A percentile compares a stretch with the other conserved stretches of the same genome.
These are phyloP conservation scores for Pollenia labialis DNA, from an alignment of 2,888 invertebrate genomes.

Conservation along the genomic window DNA sequence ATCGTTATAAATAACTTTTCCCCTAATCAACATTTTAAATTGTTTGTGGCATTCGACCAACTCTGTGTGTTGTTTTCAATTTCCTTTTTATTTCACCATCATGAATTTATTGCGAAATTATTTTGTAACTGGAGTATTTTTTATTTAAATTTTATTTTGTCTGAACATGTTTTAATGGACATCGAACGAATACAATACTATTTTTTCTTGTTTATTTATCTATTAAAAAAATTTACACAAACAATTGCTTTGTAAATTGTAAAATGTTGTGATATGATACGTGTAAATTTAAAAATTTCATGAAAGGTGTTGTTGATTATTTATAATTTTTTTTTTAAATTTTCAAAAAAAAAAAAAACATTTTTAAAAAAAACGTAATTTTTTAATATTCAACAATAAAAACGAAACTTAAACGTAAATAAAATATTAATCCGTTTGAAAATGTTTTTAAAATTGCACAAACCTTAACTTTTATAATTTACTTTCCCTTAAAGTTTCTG, in stretches of 20 bases:
- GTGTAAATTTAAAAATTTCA: slow-evolving; percentile 35
- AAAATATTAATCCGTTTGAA: no score
- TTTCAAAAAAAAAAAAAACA: background rate
- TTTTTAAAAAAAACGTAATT: background rate
- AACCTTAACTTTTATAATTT: no score
- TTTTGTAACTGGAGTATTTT: slow-evolving; percentile 17
- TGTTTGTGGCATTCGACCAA: slow-evolving; percentile 47
- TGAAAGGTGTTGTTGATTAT: slow-evolving; percentile 8
- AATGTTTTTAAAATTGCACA: no score
- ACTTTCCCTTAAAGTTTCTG: no score
- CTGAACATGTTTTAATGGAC: slow-evolving; percentile 44
- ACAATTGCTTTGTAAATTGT: slow-evolving; percentile 27
- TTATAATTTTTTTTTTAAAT: background rate
- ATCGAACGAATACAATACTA: slow-evolving; percentile 1
- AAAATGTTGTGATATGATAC: slow-evolving; percentile 26
- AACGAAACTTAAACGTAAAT: background rate
- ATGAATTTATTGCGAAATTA: slow-evolving; percentile 22
- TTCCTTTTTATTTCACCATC: background rate
- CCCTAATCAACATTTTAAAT: slow-evolving; percentile 2
- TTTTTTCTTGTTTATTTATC: background rate
- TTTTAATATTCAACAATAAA: background rate
- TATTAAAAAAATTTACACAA: slow-evolving; percentile 14
- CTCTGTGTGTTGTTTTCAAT: slow-evolving; percentile 25
- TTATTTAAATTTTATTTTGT: slow-evolving; percentile 11
- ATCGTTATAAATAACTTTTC: background rate